Evolutionary conservation across 2,113 vertebrate genomes (phyloP).

Genomic region (Myrmecobius fasciatus): DNA sequence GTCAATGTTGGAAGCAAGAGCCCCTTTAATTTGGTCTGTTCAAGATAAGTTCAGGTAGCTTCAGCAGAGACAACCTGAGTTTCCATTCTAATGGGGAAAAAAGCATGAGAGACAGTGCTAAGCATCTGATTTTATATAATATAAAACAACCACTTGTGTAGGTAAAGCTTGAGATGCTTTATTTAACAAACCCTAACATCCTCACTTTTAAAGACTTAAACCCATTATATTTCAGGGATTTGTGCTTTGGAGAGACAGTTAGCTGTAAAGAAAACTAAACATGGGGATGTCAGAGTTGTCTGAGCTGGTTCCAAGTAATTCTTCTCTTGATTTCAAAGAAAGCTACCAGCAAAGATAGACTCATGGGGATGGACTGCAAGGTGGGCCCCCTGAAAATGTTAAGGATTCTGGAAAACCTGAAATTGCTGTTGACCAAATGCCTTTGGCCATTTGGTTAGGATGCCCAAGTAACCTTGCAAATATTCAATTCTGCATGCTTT

Average conservation of each 20-base stretch:
- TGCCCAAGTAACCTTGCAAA: neutral
- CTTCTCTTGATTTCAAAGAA: neutral
- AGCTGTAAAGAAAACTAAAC: neutral
- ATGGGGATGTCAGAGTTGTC: neutral
- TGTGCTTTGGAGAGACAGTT: neutral
- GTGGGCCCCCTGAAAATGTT: neutral
- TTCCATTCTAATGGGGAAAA: neutral
- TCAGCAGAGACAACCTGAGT: neutral
- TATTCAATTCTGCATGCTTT: neutral
- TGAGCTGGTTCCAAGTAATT: neutral
- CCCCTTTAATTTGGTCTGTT: neutral
- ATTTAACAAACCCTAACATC: neutral
- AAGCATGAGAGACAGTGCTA: neutral
- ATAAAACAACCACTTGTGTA: neutral
- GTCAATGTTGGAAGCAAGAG: neutral
- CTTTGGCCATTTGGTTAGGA: rapidly evolving
- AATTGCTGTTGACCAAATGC: too few relatives aligned
- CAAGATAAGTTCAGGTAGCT: neutral
- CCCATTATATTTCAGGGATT: neutral
- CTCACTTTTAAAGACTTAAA: neutral
- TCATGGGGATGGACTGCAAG: neutral
- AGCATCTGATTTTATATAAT: neutral
- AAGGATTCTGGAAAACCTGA: neutral
- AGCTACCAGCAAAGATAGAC: neutral
- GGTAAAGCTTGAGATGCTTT: neutral